phyloP scores from a whole-genome alignment of 2,888 invertebrate species.

The Tridacna gigas region DNA sequence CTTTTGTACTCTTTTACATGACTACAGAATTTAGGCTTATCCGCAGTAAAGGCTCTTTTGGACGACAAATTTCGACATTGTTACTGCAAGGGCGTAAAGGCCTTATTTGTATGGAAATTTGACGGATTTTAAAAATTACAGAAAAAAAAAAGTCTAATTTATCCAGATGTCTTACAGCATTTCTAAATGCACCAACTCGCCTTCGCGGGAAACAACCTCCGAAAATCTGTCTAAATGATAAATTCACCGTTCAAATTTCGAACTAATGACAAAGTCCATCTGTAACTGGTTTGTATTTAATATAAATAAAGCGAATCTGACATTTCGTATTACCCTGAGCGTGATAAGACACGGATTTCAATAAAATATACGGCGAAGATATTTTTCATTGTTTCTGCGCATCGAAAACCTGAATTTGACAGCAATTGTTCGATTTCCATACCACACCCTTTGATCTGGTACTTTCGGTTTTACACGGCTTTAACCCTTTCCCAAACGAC shows the following conservation, averaged over 20 bases:
- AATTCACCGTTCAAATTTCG: constrained; percentile 6
- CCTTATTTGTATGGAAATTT: no score
- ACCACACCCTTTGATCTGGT: no score
- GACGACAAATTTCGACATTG: no score
- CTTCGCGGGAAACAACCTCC: background rate
- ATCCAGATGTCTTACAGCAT: no score
- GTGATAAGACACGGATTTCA: constrained; percentile 52
- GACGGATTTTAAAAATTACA: no score
- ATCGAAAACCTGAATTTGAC: constrained; percentile 47
- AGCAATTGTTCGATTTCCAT: background rate
- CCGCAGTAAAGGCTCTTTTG: no score
- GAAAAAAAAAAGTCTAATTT: no score
- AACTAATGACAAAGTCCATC: background rate
- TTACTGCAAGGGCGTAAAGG: no score
- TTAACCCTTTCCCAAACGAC: no score
- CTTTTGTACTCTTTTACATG: no score
- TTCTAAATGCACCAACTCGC: background rate
- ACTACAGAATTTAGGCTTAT: no score
- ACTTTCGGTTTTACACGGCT: no score
- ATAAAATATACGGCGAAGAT: constrained; percentile 12
- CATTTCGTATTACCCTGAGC: constrained; percentile 29
- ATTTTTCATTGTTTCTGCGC: background rate
- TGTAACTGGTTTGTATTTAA: constrained; percentile 17
- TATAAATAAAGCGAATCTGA: constrained; percentile 30
- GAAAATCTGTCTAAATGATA: constrained; percentile 26